Conservation (phyloP, 2,888 invertebrate genomes). For the Plemyria rubiginata region DNA sequence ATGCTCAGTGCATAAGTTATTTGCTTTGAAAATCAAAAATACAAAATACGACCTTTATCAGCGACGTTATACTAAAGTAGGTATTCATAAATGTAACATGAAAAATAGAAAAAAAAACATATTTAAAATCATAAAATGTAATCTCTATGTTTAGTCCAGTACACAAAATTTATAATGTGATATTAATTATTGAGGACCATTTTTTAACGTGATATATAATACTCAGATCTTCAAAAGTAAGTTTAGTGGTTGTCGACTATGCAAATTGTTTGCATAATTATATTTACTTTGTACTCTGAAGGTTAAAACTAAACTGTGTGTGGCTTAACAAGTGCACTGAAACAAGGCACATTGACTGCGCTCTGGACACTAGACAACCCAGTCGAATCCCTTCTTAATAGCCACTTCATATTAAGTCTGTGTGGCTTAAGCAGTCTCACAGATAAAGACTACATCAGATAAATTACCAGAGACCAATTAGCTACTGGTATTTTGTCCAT, state of each 20-base stretch:
- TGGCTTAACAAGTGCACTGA: constrained; percentile 2
- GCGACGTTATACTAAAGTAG: too few species aligned
- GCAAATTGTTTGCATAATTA: neutral
- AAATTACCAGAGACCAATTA: constrained; percentile 25
- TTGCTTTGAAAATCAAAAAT: neutral
- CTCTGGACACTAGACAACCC: constrained; percentile 12
- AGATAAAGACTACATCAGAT: constrained; percentile 14
- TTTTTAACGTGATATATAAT: too few species aligned
- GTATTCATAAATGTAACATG: too few species aligned
- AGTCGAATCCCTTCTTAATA: constrained; percentile 22
- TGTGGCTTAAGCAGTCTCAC: constrained; percentile 14
- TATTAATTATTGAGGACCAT: too few species aligned
- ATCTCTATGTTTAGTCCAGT: too few species aligned
- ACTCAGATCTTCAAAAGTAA: too few species aligned
- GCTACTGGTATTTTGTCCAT: constrained; percentile 32
- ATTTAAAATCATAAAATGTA: too few species aligned
- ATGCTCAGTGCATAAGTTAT: neutral
- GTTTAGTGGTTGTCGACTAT: too few species aligned
- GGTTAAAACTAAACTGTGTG: neutral
- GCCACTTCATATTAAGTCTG: constrained; percentile 23
- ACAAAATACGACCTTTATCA: too few species aligned
- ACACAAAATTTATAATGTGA: too few species aligned
- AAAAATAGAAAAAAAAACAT: too few species aligned
- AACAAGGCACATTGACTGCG: constrained; percentile 6
- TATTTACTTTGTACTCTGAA: neutral